phyloP scores from a whole-genome alignment of 2,888 invertebrate species.

The Chloromyia formosa region DNA sequence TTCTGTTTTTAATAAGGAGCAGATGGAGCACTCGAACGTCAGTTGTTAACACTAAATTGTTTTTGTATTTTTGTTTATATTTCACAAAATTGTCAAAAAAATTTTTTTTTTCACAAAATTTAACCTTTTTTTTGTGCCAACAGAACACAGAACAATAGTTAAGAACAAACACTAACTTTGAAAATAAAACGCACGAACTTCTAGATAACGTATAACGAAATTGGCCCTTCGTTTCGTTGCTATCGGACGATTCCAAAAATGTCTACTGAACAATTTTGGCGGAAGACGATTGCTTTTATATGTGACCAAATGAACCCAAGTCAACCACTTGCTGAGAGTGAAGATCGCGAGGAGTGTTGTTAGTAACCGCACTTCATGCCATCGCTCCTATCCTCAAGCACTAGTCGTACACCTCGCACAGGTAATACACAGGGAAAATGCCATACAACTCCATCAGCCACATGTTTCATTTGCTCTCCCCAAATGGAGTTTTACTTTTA shows the following conservation, averaged over 20 bases:
- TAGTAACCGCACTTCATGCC: not conserved
- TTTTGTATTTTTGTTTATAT: too few relatives aligned
- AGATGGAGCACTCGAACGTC: too few relatives aligned
- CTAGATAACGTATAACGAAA: not conserved
- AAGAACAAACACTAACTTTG: too few relatives aligned
- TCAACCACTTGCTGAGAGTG: constrained; percentile 25
- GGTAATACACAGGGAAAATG: constrained; percentile 12
- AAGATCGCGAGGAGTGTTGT: constrained; percentile 24
- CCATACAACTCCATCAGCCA: constrained; percentile 8
- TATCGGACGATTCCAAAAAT: constrained; percentile 47
- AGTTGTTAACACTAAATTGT: too few relatives aligned
- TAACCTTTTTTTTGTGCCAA: too few relatives aligned
- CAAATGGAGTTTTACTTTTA: constrained; percentile 35
- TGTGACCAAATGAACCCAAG: constrained; percentile 38
- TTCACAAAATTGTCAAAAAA: too few relatives aligned
- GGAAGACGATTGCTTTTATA: constrained; percentile 49
- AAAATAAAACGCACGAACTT: too few relatives aligned
- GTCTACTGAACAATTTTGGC: constrained; percentile 49
- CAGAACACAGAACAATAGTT: too few relatives aligned
- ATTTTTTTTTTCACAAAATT: too few relatives aligned
- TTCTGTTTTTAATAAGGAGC: too few relatives aligned
- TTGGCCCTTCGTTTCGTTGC: not conserved
- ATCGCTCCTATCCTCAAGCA: constrained; percentile 15
- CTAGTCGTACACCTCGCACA: not conserved
- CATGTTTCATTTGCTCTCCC: not conserved